Conservation (phyloP, 2,888 invertebrate species). For the Ochropleura leucogaster region DNA sequence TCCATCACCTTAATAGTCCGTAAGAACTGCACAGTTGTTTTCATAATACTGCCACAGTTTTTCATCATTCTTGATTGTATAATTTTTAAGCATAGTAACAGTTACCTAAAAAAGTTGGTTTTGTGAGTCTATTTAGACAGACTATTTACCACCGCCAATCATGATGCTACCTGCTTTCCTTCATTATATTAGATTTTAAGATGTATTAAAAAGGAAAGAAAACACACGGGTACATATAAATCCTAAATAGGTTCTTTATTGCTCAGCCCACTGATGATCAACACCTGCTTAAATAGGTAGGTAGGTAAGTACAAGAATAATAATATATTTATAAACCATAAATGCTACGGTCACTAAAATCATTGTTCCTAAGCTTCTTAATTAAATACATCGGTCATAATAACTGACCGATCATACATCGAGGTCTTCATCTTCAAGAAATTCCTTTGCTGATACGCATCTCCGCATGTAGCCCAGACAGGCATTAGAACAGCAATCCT, state of each 20-base stretch:
- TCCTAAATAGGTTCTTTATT: conserved; percentile 20
- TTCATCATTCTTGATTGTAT: background rate
- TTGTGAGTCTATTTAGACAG: background rate
- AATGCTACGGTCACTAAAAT: background rate
- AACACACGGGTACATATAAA: background rate
- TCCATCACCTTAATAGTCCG: no score
- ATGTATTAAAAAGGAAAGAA: background rate
- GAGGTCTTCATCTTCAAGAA: background rate
- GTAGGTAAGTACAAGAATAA: background rate
- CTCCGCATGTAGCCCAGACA: conserved; percentile 80
- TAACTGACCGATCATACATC: background rate
- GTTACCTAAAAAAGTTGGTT: no score
- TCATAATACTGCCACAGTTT: background rate
- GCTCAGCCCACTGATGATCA: background rate
- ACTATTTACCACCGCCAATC: background rate
- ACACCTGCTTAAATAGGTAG: background rate
- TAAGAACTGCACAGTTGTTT: background rate
- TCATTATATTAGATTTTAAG: background rate
- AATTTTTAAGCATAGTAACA: background rate
- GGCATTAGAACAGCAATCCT: conserved; percentile 79
- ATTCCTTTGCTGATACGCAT: conserved; percentile 74
- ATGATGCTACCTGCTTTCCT: background rate
- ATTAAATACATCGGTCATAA: background rate
- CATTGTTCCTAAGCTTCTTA: background rate
- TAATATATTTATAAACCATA: background rate